Evolutionary conservation across 2,888 invertebrate genomes (phyloP), one percentile per base, ranked within the genome.

Genomic region (Eurytoma adleriae): DNA sequence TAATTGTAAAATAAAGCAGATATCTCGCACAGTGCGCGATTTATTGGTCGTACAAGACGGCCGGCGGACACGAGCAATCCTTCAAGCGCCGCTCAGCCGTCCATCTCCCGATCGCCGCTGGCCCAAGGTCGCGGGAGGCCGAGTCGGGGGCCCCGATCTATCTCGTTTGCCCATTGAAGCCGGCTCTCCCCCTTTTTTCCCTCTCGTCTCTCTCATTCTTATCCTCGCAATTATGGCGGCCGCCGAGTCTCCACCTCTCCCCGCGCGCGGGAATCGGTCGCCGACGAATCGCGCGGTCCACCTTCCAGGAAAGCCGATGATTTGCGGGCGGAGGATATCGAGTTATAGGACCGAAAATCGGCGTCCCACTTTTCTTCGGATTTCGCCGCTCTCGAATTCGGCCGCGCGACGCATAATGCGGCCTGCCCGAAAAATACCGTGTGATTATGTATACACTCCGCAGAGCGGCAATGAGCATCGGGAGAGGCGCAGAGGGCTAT

Each of bases 401-500:
- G 40, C 4, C 30, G 73, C 14, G 13, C 75, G 61, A 30, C 59
- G 18, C 56, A 79, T 74, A 69, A 79, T 74, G 10, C 54, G 24
- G 2, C 24, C 24, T 1, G 24, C 24, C 24, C 24, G 78, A 81
- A 83, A 81, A 83, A 72, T 62, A 71, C 54, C 74, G 20, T n/a
- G 62, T 82, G 76, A 68, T 77, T 72, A 78, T 81, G 54, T 67
- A 59, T 57, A 48, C 12, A 40, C 61, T 3, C 20, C 48, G 30
- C 18, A 69, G 64, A 64, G 79, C n/a, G 82, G 82, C 30, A 62
- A 30, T 62, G 79, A 78, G 78, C 50, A 68, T 59, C 66, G 68
- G 70, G 56, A 3, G 27, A 54, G 16, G 66, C 10, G 64, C 56
- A 84, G 24, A 24, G 75, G 80, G 83, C 85, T 86, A 85, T 86